Base-by-base conservation (phyloP, 1,140 invertebrate genomes). In the Apis florea region DNA sequence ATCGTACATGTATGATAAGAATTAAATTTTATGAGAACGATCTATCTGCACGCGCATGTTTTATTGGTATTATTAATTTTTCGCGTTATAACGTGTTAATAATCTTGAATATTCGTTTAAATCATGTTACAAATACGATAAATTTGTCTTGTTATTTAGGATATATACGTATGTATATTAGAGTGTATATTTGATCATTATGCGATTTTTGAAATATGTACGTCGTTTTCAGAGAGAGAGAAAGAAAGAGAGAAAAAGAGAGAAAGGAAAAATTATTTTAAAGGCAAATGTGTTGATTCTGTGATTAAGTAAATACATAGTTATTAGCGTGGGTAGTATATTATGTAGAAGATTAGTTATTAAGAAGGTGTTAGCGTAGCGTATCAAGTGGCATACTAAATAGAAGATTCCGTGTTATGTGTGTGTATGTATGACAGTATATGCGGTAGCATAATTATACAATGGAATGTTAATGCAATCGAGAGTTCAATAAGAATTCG, bases 271-370 rank as follows among this genome's bases (percentile, higher is more conserved):
- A 5, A 68, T 68, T 68, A 1, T 68, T 68, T 68, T 6, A 51
- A 68, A 24, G 66, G 40, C 66, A 49, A 68, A 24, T 49, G 47
- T 68, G 66, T 68, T 68, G 66, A 51, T 68, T 68, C 66, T 68
- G 12, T n/a, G 66, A 49, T 68, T 68, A 68, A n/a, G 66, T 19
- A 51, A 68, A 51, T 68, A 51, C 13, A n/a, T 49, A 51, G 47
- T 24, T 49, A 68, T 68, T 68, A 68, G 66, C 47, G 66, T 68
- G 66, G 66, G 66, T 24, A 51, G 69, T 13, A 21, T 17, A 66
- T 66, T 64, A 40, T 17, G 63, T 40, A 40, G 10, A 11, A 40
- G 5, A 71, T 56, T 71, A 56, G 51, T 12, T 31, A 54, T 49
- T 49, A 68, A 68, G 12, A 68, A 40, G 40, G 66, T 40, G 53